phyloP scores from a whole-genome alignment of 2,888 invertebrate genomes.

The Aleiodes alternator region DNA sequence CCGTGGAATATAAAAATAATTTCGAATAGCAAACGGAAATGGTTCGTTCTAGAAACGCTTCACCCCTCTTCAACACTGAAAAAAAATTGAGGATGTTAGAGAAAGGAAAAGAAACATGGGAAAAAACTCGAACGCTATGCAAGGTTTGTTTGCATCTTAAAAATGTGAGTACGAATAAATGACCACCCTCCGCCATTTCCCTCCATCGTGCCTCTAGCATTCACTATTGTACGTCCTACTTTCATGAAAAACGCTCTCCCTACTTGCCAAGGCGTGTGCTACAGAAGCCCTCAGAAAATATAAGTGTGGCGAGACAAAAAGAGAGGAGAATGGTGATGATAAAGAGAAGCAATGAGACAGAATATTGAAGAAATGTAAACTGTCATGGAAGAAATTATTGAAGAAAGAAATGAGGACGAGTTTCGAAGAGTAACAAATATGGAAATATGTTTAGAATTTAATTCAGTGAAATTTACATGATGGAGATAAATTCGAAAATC shows the following conservation, averaged over 20 bases:
- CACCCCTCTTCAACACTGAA: too few relatives aligned
- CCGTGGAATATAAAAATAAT: too few relatives aligned
- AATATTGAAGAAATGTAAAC: neutral
- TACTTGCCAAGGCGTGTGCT: constrained; percentile 15
- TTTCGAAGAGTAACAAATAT: too few relatives aligned
- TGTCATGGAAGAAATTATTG: too few relatives aligned
- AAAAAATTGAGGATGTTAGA: too few relatives aligned
- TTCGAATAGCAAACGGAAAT: too few relatives aligned
- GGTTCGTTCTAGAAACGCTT: too few relatives aligned
- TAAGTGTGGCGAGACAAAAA: constrained; percentile 23
- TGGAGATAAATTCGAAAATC: too few relatives aligned
- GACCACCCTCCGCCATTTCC: constrained; percentile 35
- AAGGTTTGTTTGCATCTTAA: constrained; percentile 34
- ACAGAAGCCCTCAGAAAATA: constrained; percentile 31
- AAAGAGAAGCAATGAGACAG: constrained; percentile 33
- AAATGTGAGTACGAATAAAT: constrained; percentile 46
- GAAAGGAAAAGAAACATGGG: neutral
- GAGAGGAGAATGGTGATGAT: constrained; percentile 28
- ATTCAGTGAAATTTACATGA: too few relatives aligned
- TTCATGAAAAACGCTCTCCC: constrained; percentile 34
- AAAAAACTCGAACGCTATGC: neutral
- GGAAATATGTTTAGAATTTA: too few relatives aligned
- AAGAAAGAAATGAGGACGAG: too few relatives aligned
- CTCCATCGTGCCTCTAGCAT: constrained; percentile 24
- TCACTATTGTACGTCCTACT: constrained; percentile 27